These are phyloP conservation scores for Girardia tigrina DNA, from an alignment of 2,888 invertebrate species.

Conservation along the genomic window DNA sequence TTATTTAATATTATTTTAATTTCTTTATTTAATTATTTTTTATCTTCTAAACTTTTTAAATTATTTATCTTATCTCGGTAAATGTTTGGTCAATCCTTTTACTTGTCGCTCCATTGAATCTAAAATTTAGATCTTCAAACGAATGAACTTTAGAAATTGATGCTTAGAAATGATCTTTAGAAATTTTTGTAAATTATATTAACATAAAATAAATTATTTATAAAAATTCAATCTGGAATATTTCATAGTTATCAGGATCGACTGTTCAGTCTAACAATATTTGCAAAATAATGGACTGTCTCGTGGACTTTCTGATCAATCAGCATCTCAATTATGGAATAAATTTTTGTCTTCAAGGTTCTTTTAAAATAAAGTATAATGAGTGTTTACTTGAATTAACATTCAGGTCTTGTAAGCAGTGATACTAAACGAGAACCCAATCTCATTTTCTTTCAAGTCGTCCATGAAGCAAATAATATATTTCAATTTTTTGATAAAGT, in stretches of 20 bases:
- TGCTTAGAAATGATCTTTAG: no score
- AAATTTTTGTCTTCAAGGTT: conserved; percentile 67
- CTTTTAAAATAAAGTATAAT: not conserved
- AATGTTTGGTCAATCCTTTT: no score
- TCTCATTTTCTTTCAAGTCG: conserved; percentile 77
- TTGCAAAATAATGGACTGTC: conserved; percentile 66
- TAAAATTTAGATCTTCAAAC: no score
- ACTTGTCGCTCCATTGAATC: no score
- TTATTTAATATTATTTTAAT: no score
- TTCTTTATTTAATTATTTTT: no score
- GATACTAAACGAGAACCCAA: conserved; percentile 76
- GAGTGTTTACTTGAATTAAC: not conserved
- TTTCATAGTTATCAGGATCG: conserved; percentile 61
- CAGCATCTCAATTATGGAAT: conserved; percentile 93
- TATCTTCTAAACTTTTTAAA: no score
- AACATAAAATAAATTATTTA: no score
- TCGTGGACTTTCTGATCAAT: conserved; percentile 67
- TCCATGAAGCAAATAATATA: conserved; percentile 79
- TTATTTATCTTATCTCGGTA: no score
- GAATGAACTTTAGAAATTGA: no score
- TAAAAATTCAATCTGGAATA: no score
- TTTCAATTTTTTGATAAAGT: conserved; percentile 81
- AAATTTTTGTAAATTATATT: no score
- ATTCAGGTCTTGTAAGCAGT: conserved; percentile 37
- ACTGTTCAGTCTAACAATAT: conserved; percentile 65